Conservation (phyloP, 92 coral and sea anemone species). For the Bergia sp. region DNA sequence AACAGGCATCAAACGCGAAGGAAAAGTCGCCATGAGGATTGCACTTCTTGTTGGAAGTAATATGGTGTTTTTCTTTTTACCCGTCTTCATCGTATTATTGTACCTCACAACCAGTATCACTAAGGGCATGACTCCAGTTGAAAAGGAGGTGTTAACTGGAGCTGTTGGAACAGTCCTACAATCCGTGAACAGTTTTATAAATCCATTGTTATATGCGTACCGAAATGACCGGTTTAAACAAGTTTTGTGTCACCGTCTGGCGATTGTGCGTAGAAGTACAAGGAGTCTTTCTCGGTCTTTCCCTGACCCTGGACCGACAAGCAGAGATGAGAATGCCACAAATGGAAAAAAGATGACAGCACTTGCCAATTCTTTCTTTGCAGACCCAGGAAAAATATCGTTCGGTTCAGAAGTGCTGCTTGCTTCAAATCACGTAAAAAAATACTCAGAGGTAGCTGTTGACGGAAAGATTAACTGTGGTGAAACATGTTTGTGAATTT, state of each 20-base stretch:
- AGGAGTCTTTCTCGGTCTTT: slow-evolving; percentile 7
- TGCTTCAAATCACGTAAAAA: not conserved
- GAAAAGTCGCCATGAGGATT: slow-evolving; percentile 68
- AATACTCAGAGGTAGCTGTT: not conserved
- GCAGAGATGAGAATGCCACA: not conserved
- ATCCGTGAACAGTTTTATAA: slow-evolving; percentile 71
- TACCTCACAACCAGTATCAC: slow-evolving; percentile 71
- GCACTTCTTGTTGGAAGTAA: slow-evolving; percentile 69
- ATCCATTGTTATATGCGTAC: slow-evolving; percentile 82
- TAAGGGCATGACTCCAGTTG: slow-evolving; percentile 57
- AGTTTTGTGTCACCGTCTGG: slow-evolving; percentile 33
- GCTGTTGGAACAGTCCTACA: slow-evolving; percentile 68
- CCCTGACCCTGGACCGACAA: not conserved
- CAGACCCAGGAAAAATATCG: not conserved
- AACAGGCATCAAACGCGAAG: slow-evolving; percentile 79
- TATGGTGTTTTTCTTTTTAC: slow-evolving; percentile 69
- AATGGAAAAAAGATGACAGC: not conserved
- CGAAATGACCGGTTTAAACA: slow-evolving; percentile 67
- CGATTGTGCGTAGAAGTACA: not conserved
- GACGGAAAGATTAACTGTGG: not conserved
- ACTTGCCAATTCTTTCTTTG: not conserved
- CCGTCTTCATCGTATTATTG: slow-evolving; percentile 63
- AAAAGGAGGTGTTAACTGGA: slow-evolving; percentile 72
- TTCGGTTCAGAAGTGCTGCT: not conserved
- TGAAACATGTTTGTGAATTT: too few relatives aligned